Conservation (phyloP, 2,113 vertebrate species). For the Thymallus thymallus region DNA sequence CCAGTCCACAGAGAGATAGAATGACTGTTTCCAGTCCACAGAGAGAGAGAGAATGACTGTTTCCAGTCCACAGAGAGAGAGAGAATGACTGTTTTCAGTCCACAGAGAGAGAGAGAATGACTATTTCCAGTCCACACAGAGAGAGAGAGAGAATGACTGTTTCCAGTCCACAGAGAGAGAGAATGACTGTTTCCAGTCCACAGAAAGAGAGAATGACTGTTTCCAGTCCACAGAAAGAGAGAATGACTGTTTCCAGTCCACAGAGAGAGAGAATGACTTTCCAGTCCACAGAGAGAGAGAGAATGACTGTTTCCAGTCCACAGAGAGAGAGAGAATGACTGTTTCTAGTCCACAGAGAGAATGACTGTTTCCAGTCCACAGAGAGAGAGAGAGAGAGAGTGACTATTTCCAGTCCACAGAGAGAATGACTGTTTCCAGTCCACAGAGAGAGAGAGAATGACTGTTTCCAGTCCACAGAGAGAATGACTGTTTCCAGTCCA, state of each 20-base stretch:
- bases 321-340: constrained; percentile 12
- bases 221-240: constrained; percentile 14
- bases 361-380: constrained; percentile 6
- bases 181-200: constrained; percentile 8
- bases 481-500: constrained; percentile 10
- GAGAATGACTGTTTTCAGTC: constrained; percentile 8
- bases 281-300: constrained; percentile 10
- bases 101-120: constrained; percentile 15
- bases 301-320: constrained; percentile 9
- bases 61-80: constrained; percentile 14
- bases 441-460: constrained; percentile 15
- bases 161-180: constrained; percentile 14
- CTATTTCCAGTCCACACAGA: constrained; percentile 8
- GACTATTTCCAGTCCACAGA: constrained; percentile 8
- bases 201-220: constrained; percentile 11
- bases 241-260: constrained; percentile 8
- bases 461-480: constrained; percentile 14
- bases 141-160: constrained; percentile 13
- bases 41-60: constrained; percentile 16
- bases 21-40: constrained; percentile 6
- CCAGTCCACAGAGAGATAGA: constrained; percentile 9
- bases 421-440: constrained; percentile 16
- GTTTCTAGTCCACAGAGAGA: constrained; percentile 16
- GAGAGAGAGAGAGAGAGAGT: too few relatives aligned
- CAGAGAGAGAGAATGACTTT: constrained; percentile 14